These are phyloP conservation scores for Brachypteracias leptosomus DNA, from an alignment of 2,113 vertebrate genomes.

Conservation along the genomic window DNA sequence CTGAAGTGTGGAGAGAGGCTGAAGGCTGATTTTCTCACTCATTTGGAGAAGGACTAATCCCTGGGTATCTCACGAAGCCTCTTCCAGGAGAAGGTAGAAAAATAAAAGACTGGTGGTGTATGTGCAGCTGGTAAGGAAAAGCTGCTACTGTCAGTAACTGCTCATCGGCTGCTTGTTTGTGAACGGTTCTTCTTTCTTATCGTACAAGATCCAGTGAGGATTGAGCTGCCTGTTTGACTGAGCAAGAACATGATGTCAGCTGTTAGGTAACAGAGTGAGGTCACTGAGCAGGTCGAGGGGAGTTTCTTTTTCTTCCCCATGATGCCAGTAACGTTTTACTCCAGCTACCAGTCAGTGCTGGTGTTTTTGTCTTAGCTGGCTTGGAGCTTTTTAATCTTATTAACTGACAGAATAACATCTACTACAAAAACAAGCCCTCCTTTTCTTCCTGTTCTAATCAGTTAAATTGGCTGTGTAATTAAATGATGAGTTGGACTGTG, in stretches of 20 bases:
- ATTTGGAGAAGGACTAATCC: neutral
- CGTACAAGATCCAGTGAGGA: accelerated
- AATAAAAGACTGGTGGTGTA: accelerated
- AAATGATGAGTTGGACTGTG: neutral
- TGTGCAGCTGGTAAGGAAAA: neutral
- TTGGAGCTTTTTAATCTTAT: neutral
- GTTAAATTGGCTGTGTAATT: conserved; percentile 43
- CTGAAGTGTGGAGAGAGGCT: neutral
- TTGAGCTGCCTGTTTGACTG: neutral
- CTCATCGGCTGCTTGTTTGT: neutral
- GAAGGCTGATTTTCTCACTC: accelerated
- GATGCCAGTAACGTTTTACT: neutral
- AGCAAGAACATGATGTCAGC: accelerated
- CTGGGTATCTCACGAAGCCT: neutral
- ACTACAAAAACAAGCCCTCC: neutral
- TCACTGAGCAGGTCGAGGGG: neutral
- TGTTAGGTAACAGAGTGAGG: neutral
- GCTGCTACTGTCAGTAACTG: neutral
- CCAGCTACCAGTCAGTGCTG: neutral
- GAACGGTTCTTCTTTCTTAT: accelerated
- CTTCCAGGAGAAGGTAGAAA: neutral
- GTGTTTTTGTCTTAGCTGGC: neutral
- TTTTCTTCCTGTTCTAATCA: conserved; percentile 7
- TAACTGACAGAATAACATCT: neutral
- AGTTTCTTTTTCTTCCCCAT: neutral